Base-by-base conservation (phyloP, 2,888 invertebrate species). In the Aspidapion aeneum region DNA sequence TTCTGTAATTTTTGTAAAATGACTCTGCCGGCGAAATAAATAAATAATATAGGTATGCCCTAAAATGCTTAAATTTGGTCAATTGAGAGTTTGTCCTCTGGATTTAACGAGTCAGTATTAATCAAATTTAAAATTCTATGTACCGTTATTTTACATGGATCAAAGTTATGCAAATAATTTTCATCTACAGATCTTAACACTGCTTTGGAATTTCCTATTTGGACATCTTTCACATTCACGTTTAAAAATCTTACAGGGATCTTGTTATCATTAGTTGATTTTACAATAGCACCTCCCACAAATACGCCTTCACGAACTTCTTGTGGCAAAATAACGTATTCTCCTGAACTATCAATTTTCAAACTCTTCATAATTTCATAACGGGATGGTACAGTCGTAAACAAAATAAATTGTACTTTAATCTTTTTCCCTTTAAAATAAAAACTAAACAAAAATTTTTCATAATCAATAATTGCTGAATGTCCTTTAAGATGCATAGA, bases 241-340 rank as follows among this genome's bases (percentile, higher is more conserved):
- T 67, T 67, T 51, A 67, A 58, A 35, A 66, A 62, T 57, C 56
- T 63, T 20, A 67, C 65, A 1, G 65, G 66, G 20, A 68, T 65
- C 35, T 35, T 12, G 21, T 18, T 59, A 49, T 63, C 59, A 60
- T 57, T 61, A 49, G 51, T 52, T 55, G 66, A 65, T 51, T 20
- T 65, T 19, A 22, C 63, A 48, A 67, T 18, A 55, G n/a, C 12
- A 12, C 35, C 35, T 35, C 5, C 35, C 55, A 63, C 49, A 61
- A 66, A 66, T 56, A 68, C 57, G 49, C 66, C 68, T 55, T 68
- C 62, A n/a, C 63, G 51, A 55, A 68, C 20, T 55, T 67, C 58
- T 16, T 65, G 18, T 18, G 54, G 61, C 22, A 61, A 55, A 20
- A 60, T 16, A n/a, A 20, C 18, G 58, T 48, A 17, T 55, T 58